phyloP scores from a whole-genome alignment of 2,797 vertebrate species.

The Nyctalus aviator region DNA sequence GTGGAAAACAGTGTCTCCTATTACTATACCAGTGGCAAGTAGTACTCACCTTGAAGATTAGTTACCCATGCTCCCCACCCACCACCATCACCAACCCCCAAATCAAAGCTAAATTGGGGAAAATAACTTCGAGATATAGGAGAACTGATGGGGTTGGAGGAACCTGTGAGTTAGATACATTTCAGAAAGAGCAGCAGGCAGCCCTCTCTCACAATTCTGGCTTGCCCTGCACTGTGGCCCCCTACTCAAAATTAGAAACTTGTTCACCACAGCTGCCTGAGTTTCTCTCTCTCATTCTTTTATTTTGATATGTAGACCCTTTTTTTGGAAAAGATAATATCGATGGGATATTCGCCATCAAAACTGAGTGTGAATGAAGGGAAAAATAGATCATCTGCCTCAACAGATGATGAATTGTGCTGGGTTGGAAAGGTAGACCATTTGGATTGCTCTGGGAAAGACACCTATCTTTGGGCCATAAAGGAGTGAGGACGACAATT shows the following conservation, averaged over 20 bases:
- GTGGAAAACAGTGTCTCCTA: neutral
- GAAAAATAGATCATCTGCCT: constrained; percentile 17
- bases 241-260: constrained; percentile 38
- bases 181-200: neutral
- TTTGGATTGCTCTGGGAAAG: neutral
- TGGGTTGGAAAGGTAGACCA: constrained; percentile 43
- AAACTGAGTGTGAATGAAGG: constrained; percentile 45
- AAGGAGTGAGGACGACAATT: neutral
- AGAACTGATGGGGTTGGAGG: neutral
- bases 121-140: neutral
- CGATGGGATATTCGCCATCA: constrained; percentile 35
- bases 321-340: constrained; percentile 27
- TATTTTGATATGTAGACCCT: neutral
- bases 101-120: neutral
- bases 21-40: neutral
- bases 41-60: neutral
- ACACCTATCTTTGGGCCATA: neutral
- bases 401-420: neutral
- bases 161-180: neutral
- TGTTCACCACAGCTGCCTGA: constrained; percentile 8
- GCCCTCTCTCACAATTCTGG: neutral
- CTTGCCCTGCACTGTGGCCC: neutral
- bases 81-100: neutral
- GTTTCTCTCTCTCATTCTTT: neutral
- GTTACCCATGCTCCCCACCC: too few relatives aligned